A percentile compares a stretch with the other conserved stretches of the same genome.
Conservation (phyloP, 2,113 vertebrate species). For the Platysteira castanea region DNA sequence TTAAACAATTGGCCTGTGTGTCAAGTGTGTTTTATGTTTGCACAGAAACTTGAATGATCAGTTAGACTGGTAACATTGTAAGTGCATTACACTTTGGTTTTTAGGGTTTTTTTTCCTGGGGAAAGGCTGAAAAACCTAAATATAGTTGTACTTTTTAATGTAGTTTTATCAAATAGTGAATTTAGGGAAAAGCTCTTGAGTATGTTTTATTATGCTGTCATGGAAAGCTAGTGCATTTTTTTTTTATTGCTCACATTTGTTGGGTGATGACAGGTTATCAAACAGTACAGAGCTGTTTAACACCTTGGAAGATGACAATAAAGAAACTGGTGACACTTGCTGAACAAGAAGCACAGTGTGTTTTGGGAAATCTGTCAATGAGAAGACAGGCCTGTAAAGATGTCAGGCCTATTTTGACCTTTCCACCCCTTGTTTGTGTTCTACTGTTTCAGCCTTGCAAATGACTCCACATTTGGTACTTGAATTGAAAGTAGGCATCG, state of each 20-base stretch:
- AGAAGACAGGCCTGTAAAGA: background rate
- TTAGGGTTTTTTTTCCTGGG: background rate
- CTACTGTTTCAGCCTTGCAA: background rate
- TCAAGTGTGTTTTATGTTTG: background rate
- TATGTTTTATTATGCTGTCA: background rate
- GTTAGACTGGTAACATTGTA: background rate
- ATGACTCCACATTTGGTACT: background rate
- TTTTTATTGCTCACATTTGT: slow-evolving; percentile 37
- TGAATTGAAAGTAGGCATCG: background rate
- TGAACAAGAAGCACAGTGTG: background rate
- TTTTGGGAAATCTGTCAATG: slow-evolving; percentile 8
- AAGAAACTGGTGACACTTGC: background rate
- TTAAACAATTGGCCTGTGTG: fast-evolving
- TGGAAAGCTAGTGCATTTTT: background rate
- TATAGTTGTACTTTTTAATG: background rate
- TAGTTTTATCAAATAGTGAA: background rate
- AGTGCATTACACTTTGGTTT: background rate
- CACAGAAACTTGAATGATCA: background rate
- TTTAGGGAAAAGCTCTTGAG: background rate
- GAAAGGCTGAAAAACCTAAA: background rate
- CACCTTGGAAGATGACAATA: background rate
- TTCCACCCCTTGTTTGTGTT: background rate
- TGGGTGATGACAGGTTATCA: slow-evolving; percentile 20
- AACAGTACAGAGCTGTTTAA: background rate
- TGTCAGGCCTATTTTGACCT: background rate